These are phyloP conservation scores for Montipora cactus DNA, from an alignment of 64 coral and sea anemone genomes.

Conservation along the genomic window DNA sequence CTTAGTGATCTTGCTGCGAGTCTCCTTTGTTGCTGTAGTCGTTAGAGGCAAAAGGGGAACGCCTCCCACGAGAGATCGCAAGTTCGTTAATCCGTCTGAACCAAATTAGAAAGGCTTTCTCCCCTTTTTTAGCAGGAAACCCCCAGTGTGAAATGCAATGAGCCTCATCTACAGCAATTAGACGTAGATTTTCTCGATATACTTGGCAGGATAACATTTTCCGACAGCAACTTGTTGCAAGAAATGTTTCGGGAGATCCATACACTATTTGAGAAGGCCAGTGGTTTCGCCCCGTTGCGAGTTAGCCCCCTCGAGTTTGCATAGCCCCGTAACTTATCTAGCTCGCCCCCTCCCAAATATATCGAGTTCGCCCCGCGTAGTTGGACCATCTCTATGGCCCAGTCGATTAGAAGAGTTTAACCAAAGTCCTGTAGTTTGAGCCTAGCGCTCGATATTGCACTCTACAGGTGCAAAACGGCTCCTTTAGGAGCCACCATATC, in stretches of 20 bases:
- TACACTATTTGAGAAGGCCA: background rate
- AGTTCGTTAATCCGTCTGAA: background rate
- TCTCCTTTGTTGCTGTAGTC: background rate
- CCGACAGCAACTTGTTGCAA: conserved; percentile 12
- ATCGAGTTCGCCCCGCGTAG: too few relatives aligned
- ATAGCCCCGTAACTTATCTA: too few relatives aligned
- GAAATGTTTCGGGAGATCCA: background rate
- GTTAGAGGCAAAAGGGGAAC: conserved; percentile 11
- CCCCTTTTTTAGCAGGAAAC: conserved; percentile 2
- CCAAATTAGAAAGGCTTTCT: conserved; percentile 35
- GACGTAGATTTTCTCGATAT: conserved; percentile 7
- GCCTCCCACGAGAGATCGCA: background rate
- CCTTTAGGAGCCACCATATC: too few relatives aligned
- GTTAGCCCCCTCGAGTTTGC: too few relatives aligned
- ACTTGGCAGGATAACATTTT: background rate
- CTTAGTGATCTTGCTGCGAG: background rate
- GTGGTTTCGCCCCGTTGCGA: too few relatives aligned
- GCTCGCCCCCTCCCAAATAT: too few relatives aligned
- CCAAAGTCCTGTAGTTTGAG: too few relatives aligned
- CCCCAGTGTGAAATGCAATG: conserved; percentile 28
- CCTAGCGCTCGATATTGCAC: too few relatives aligned
- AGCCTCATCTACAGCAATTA: background rate
- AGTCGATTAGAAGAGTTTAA: too few relatives aligned
- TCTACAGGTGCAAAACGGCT: too few relatives aligned
- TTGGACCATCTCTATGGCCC: too few relatives aligned